A percentile compares a stretch with the other conserved stretches of the same genome.
phyloP scores from a whole-genome alignment of 2,888 invertebrate species.

The Vanessa cardui region DNA sequence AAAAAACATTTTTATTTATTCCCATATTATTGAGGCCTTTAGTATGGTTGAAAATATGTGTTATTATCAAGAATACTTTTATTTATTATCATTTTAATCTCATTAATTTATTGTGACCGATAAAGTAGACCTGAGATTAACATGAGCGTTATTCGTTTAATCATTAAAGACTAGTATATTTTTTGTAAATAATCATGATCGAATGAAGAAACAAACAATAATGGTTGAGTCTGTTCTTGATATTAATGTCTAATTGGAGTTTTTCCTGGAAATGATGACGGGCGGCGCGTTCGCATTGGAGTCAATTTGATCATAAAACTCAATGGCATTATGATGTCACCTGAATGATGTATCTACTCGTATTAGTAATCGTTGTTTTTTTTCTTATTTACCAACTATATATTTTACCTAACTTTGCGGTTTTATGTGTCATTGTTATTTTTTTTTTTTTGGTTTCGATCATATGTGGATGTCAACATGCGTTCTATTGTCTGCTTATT shows the following conservation, averaged over 20 bases:
- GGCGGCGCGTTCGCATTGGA: conserved; percentile 18
- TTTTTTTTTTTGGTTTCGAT: no score
- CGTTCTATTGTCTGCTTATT: no score
- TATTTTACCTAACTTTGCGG: no score
- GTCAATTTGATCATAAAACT: conserved; percentile 29
- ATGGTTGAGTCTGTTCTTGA: conserved; percentile 7
- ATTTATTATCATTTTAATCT: no score
- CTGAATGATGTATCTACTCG: conserved; percentile 12
- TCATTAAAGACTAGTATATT: not conserved
- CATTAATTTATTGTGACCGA: no score
- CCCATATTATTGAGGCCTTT: no score
- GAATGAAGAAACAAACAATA: conserved; percentile 10
- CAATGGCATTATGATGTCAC: conserved; percentile 32
- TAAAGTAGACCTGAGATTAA: no score
- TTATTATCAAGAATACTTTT: no score
- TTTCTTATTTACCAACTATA: not conserved
- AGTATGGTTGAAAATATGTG: no score
- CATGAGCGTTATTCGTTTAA: not conserved
- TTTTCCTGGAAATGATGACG: conserved; percentile 27
- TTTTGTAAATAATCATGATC: not conserved
- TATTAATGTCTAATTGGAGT: conserved; percentile 25
- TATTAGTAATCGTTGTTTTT: conserved; percentile 15
- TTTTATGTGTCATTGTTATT: no score
- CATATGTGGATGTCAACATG: no score
- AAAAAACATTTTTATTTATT: no score